Conservation (phyloP, 2,113 vertebrate species). For the Sterna hirundo region DNA sequence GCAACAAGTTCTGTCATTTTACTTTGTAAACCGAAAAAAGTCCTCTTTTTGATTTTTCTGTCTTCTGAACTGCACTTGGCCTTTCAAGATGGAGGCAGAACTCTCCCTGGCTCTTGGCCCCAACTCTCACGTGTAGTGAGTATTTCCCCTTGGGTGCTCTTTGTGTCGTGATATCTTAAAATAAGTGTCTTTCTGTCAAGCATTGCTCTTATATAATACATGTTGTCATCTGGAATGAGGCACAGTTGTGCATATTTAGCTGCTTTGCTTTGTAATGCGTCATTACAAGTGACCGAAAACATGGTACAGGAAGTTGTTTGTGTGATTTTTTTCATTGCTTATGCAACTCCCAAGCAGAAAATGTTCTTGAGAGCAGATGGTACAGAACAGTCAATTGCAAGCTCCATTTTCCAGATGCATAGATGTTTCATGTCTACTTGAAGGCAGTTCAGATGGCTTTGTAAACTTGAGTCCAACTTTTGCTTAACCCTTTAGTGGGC, state of each 20-base stretch:
- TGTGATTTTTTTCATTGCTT: constrained; percentile 70
- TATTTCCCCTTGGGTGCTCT: constrained; percentile 41
- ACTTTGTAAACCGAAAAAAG: neutral
- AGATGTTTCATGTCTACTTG: constrained; percentile 71
- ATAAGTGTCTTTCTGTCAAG: constrained; percentile 47
- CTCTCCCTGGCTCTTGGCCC: constrained; percentile 3
- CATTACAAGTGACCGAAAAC: constrained; percentile 75
- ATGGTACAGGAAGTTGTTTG: constrained; percentile 72
- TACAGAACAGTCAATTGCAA: constrained; percentile 71
- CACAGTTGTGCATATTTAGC: constrained; percentile 66
- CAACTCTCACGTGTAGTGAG: neutral
- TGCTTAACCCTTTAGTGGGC: constrained; percentile 43
- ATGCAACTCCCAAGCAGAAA: constrained; percentile 77
- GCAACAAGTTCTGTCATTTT: neutral
- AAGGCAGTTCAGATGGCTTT: constrained; percentile 70
- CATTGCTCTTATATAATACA: constrained; percentile 65
- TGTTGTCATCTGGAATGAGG: constrained; percentile 70
- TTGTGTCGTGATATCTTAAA: constrained; percentile 55
- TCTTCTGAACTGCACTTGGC: neutral
- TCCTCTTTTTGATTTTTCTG: neutral
- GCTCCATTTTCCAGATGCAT: constrained; percentile 76
- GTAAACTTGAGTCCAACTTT: constrained; percentile 54
- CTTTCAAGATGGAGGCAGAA: neutral
- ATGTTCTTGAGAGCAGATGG: constrained; percentile 80
- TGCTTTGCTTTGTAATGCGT: constrained; percentile 71